phyloP scores from a whole-genome alignment of 1,140 invertebrate genomes.

The Drosophila neocordata region DNA sequence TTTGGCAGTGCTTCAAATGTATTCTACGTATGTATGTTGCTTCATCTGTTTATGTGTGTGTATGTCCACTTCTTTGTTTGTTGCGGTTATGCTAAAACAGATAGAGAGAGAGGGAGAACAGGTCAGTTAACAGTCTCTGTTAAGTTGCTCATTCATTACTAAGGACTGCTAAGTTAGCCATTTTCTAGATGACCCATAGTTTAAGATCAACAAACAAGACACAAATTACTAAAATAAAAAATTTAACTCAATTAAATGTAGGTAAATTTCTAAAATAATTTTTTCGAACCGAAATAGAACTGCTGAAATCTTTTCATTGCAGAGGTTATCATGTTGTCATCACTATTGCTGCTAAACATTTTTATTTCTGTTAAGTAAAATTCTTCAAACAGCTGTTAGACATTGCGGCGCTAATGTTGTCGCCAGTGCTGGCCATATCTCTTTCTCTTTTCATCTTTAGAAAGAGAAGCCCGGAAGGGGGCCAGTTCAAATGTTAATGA shows the following conservation, averaged over 20 bases:
- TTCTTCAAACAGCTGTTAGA: slow-evolving; percentile 48
- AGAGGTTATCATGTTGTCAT: background rate
- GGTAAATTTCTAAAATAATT: no score
- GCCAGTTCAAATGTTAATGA: slow-evolving; percentile 68
- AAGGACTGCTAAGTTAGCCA: background rate
- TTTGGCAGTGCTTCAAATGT: slow-evolving; percentile 66
- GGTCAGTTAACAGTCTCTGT: slow-evolving; percentile 10
- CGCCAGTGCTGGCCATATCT: background rate
- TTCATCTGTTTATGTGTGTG: slow-evolving; percentile 37
- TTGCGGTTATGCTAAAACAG: slow-evolving; percentile 45
- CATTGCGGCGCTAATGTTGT: slow-evolving; percentile 22
- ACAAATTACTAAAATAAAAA: no score
- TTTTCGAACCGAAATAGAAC: no score
- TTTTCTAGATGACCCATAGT: background rate
- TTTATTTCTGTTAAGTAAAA: slow-evolving; percentile 2
- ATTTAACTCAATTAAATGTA: no score
- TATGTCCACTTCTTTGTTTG: slow-evolving; percentile 17
- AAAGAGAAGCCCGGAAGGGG: slow-evolving; percentile 27
- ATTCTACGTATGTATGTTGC: slow-evolving; percentile 22
- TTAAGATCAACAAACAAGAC: background rate
- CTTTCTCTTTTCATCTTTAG: slow-evolving; percentile 9
- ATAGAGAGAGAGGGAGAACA: slow-evolving; percentile 26
- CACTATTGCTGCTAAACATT: background rate
- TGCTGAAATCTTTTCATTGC: no score
- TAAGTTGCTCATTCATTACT: background rate